Evolutionary conservation across 2,113 vertebrate species (phyloP).

Genomic region (Malurus melanocephalus): DNA sequence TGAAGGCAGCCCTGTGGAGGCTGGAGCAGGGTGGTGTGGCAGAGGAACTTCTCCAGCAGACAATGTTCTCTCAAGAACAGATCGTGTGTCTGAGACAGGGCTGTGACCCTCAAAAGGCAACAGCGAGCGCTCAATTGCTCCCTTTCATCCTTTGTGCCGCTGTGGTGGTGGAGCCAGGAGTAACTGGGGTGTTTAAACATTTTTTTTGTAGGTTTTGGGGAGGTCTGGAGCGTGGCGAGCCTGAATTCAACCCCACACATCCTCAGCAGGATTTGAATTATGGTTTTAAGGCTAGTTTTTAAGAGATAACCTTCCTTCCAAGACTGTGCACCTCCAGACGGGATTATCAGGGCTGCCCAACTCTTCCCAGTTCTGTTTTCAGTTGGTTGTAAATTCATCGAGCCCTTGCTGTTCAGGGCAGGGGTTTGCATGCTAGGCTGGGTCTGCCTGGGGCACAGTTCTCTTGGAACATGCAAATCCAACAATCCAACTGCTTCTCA

Average conservation of each 20-base stretch:
- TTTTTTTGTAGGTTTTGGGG: neutral
- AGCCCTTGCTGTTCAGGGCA: neutral
- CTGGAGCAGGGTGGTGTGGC: conserved; percentile 41
- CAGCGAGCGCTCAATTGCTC: neutral
- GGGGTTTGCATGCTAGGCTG: conserved; percentile 25
- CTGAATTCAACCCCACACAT: neutral
- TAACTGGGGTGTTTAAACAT: neutral
- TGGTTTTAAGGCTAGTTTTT: neutral
- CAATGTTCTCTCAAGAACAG: conserved; percentile 29
- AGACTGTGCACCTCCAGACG: neutral
- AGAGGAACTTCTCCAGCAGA: conserved; percentile 48
- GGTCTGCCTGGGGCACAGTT: conserved; percentile 40
- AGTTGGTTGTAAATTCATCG: conserved; percentile 29
- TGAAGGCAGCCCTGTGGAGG: neutral
- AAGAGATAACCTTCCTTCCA: neutral
- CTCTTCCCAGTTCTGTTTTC: conserved; percentile 8
- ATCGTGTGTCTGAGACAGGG: conserved; percentile 44
- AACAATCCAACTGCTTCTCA: conserved; percentile 55
- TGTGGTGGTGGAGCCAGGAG: neutral
- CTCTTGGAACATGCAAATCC: conserved; percentile 57
- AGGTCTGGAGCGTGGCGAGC: neutral
- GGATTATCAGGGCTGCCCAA: conserved; percentile 3
- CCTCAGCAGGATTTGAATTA: neutral
- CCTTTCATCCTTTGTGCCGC: conserved; percentile 28
- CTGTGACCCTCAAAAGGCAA: conserved; percentile 24